A percentile compares a stretch with the other conserved stretches of the same genome.
Evolutionary conservation across 2,113 vertebrate genomes (phyloP).

Genomic region (Panurus biarmicus): DNA sequence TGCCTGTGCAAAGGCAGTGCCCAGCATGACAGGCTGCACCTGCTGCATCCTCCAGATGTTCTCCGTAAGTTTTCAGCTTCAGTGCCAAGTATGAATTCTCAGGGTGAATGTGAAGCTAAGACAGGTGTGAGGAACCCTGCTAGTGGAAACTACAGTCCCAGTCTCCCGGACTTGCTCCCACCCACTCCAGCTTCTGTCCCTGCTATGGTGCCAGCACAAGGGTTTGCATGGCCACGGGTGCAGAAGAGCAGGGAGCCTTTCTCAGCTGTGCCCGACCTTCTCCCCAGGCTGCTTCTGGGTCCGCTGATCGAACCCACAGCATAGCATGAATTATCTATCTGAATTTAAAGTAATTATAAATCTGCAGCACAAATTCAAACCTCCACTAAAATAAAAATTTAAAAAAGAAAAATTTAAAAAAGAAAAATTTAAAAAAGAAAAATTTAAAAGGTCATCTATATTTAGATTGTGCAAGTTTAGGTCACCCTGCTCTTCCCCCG

Average conservation of each 20-base stretch:
- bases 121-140: background rate
- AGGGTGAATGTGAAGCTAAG: background rate
- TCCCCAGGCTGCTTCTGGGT: too few species aligned
- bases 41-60: background rate
- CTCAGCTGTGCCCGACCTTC: background rate
- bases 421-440: too few species aligned
- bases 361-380: background rate
- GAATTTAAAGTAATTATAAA: background rate
- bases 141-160: background rate
- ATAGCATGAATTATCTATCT: rapidly evolving
- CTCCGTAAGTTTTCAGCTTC: background rate
- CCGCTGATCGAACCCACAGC: background rate
- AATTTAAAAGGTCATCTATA: too few species aligned
- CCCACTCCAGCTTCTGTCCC: background rate
- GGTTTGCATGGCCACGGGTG: rapidly evolving
- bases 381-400: too few species aligned
- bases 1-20: background rate
- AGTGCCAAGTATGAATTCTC: background rate
- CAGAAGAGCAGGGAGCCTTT: background rate
- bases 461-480: rapidly evolving
- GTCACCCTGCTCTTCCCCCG: background rate
- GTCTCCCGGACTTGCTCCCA: background rate
- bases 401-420: too few species aligned
- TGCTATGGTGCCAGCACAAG: rapidly evolving
- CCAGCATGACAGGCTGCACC: background rate